phyloP scores from a whole-genome alignment of 2,797 vertebrate genomes.

The Pangasius macronema region DNA sequence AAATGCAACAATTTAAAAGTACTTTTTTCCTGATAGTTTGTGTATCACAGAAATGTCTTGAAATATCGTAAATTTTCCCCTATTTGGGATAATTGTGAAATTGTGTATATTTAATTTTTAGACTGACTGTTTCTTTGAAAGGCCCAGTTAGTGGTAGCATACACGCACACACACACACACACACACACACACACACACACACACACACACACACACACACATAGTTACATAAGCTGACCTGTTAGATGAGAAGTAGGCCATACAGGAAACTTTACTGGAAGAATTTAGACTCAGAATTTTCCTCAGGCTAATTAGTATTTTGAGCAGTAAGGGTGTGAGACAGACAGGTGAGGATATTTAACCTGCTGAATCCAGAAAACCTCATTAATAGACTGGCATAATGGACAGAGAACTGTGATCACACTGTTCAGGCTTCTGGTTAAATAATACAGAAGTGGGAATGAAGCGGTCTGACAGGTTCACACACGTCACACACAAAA shows the following conservation, averaged over 20 bases:
- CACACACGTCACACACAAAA: slow-evolving; percentile 1
- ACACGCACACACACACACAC: background rate
- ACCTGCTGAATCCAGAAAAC: background rate
- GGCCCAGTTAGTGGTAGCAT: background rate
- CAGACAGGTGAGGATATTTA: background rate
- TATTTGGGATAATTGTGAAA: background rate
- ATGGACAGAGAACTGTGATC: background rate
- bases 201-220: background rate
- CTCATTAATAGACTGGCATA: slow-evolving; percentile 1
- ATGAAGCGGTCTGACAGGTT: slow-evolving; percentile 10
- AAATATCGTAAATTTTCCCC: background rate
- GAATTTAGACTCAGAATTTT: background rate
- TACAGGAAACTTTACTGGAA: background rate
- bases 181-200: background rate
- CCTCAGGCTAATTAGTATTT: background rate
- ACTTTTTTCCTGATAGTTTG: background rate
- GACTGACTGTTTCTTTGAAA: background rate
- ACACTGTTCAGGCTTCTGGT: slow-evolving; percentile 12
- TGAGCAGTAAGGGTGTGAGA: background rate
- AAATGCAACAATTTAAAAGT: too few species aligned
- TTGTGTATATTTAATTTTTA: background rate
- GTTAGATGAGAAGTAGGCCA: background rate
- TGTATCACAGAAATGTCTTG: background rate
- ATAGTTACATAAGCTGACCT: background rate
- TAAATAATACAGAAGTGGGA: slow-evolving; percentile 1